Evolutionary conservation across 2,888 invertebrate genomes (phyloP).

Genomic region (Graphium colonna): DNA sequence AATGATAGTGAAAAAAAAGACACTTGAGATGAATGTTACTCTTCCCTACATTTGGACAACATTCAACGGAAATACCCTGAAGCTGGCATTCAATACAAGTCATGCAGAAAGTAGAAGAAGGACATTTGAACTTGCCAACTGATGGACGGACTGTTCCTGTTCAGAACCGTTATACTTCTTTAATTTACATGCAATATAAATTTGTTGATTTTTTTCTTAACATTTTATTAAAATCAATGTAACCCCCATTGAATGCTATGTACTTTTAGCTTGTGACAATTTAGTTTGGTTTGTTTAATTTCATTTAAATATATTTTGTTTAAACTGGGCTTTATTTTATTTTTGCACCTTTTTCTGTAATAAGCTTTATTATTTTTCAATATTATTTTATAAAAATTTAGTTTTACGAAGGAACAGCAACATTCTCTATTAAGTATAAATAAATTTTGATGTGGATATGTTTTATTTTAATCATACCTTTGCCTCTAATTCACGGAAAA

Average conservation of each 20-base stretch:
- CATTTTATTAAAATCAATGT: slow-evolving; percentile 46
- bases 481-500: too few relatives aligned
- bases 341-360: slow-evolving; percentile 12
- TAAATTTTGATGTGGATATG: background rate
- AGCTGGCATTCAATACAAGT: slow-evolving; percentile 66
- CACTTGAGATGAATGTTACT: slow-evolving; percentile 60
- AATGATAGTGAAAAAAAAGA: slow-evolving; percentile 75
- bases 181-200: slow-evolving; percentile 56
- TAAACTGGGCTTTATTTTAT: slow-evolving; percentile 41
- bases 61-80: slow-evolving; percentile 71
- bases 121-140: slow-evolving; percentile 64
- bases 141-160: slow-evolving; percentile 61
- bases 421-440: background rate
- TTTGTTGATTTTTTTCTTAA: slow-evolving; percentile 49
- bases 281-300: slow-evolving; percentile 71
- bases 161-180: slow-evolving; percentile 58
- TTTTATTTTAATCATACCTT: too few relatives aligned
- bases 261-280: slow-evolving; percentile 68
- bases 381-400: slow-evolving; percentile 3
- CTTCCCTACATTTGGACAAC: slow-evolving; percentile 69
- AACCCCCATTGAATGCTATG: slow-evolving; percentile 53
- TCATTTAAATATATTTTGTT: slow-evolving; percentile 73
- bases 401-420: background rate
- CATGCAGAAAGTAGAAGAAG: slow-evolving; percentile 57
- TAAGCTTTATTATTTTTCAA: slow-evolving; percentile 7